Evolutionary conservation across 2,797 vertebrate species (phyloP).

Genomic region (Danio jaintianensis): DNA sequence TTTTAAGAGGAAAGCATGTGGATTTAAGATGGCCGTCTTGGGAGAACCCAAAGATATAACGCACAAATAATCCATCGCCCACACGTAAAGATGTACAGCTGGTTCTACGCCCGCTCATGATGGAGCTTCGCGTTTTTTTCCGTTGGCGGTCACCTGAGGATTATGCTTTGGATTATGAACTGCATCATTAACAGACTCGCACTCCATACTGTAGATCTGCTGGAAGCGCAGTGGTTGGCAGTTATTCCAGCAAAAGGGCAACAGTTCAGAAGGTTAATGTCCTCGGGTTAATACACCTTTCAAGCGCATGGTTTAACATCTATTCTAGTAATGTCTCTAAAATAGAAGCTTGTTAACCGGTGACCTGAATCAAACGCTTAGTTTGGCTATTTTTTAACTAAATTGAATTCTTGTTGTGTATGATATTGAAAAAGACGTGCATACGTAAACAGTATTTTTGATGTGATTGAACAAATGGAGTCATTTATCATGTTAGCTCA

Average conservation of each 20-base stretch:
- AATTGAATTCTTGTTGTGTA: neutral
- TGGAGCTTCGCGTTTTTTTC: constrained; percentile 5
- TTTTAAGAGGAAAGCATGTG: constrained; percentile 60
- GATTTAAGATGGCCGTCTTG: constrained; percentile 40
- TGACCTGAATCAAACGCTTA: neutral
- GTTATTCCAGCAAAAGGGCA: constrained; percentile 27
- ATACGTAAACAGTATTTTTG: neutral
- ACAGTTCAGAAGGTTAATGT: constrained; percentile 13
- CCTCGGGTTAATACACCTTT: constrained; percentile 6
- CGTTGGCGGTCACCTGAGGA: constrained; percentile 15
- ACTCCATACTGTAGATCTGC: constrained; percentile 1
- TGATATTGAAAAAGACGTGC: neutral
- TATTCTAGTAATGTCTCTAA: constrained; percentile 15
- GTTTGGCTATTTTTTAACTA: neutral
- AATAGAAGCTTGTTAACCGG: constrained; percentile 20
- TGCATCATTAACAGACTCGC: constrained; percentile 16
- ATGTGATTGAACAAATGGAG: neutral
- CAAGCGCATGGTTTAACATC: constrained; percentile 14
- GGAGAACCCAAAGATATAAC: constrained; percentile 43
- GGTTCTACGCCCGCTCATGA: constrained; percentile 6
- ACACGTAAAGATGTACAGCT: constrained; percentile 29
- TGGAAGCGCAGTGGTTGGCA: neutral
- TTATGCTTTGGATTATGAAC: constrained; percentile 28
- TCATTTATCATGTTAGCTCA: neutral
- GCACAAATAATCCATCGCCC: constrained; percentile 34